Percentiles rank a stretch among this genome's conserved stretches.
phyloP scores from a whole-genome alignment of 2,797 vertebrate species.

The Yasuhikotakia modesta region DNA sequence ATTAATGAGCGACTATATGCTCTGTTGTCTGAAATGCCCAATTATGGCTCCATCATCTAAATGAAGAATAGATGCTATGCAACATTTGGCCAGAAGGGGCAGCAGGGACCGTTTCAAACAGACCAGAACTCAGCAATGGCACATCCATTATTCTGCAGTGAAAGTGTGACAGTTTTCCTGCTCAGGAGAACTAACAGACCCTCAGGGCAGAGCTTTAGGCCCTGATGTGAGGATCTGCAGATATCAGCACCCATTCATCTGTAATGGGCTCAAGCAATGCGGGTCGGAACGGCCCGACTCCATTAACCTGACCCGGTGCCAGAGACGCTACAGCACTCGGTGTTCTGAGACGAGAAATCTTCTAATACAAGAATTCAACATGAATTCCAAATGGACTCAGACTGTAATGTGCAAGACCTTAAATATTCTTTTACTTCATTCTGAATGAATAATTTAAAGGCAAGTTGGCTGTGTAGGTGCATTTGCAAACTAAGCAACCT shows the following conservation, averaged over 20 bases:
- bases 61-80: conserved; percentile 11
- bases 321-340: conserved; percentile 26
- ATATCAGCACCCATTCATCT: conserved; percentile 50
- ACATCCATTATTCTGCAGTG: conserved; percentile 76
- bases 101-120: conserved; percentile 65
- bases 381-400: conserved; percentile 35
- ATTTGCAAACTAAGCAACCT: conserved; percentile 52
- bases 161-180: conserved; percentile 80
- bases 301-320: conserved; percentile 26
- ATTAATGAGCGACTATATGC: not conserved
- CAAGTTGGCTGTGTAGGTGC: conserved; percentile 39
- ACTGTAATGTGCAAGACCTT: conserved; percentile 41
- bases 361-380: conserved; percentile 46
- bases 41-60: not conserved
- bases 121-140: conserved; percentile 69
- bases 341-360: conserved; percentile 25
- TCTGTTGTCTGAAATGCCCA: not conserved
- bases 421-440: conserved; percentile 49
- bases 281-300: conserved; percentile 35
- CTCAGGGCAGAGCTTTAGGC: conserved; percentile 64
- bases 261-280: conserved; percentile 26
- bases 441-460: conserved; percentile 53
- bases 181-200: conserved; percentile 70
- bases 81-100: conserved; percentile 69
- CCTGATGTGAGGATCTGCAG: conserved; percentile 49